Percentiles rank a stretch among this genome's conserved stretches.
phyloP scores from a whole-genome alignment of 64 coral and sea anemone species.

The Montipora cactus region DNA sequence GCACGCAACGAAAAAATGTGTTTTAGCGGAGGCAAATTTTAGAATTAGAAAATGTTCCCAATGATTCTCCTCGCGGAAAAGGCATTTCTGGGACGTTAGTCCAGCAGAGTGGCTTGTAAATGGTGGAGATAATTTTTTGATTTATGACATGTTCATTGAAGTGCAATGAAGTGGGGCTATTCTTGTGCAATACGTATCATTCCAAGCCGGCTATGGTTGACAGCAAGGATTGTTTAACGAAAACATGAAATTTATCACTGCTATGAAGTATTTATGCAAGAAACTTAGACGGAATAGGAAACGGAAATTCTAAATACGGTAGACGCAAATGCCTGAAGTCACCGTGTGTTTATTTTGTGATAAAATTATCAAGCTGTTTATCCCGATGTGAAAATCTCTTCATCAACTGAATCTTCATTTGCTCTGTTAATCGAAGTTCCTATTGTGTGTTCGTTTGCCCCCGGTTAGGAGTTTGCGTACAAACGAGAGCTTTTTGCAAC shows the following conservation, averaged over 20 bases:
- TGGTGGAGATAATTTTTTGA: neutral
- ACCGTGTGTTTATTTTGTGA: neutral
- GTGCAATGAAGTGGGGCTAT: conserved; percentile 5
- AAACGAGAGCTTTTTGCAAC: neutral
- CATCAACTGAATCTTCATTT: neutral
- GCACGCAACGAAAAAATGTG: conserved; percentile 48
- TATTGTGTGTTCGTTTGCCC: neutral
- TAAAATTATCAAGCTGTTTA: conserved; percentile 43
- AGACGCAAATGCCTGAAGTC: neutral
- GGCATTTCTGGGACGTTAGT: neutral
- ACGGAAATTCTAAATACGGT: neutral
- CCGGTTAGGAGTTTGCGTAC: neutral
- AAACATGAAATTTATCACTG: conserved; percentile 3
- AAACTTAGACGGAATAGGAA: neutral
- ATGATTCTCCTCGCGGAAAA: neutral
- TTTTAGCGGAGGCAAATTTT: neutral
- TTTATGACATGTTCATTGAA: neutral
- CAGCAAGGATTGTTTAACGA: conserved; percentile 12
- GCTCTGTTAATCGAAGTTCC: conserved; percentile 5
- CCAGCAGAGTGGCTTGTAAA: neutral
- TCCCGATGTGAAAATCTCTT: neutral
- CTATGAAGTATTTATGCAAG: neutral
- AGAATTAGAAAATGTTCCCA: neutral
- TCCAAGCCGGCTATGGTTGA: neutral
- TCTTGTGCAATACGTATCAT: neutral